These are phyloP conservation scores for Raja brachyura DNA, from an alignment of 2,113 vertebrate species.

Conservation along the genomic window DNA sequence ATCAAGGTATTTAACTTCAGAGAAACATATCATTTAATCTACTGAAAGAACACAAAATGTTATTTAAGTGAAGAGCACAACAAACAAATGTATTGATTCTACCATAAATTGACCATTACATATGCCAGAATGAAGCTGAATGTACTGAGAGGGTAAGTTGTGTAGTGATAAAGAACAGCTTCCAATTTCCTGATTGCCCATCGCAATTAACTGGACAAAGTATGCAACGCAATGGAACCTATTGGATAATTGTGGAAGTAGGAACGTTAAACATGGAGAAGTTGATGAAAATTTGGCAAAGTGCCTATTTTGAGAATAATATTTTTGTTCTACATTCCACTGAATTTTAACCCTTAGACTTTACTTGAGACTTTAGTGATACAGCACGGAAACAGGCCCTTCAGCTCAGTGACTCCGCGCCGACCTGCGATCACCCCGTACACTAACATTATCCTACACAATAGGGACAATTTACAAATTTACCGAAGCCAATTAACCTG, in stretches of 20 bases:
- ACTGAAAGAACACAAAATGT: not conserved
- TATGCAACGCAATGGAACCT: not conserved
- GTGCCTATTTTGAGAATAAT: not conserved
- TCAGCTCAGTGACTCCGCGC: no score
- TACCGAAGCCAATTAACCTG: no score
- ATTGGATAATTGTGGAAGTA: not conserved
- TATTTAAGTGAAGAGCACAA: not conserved
- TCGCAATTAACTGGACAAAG: not conserved
- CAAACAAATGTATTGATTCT: no score
- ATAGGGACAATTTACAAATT: no score
- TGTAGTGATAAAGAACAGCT: not conserved
- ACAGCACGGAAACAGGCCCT: no score
- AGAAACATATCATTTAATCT: not conserved
- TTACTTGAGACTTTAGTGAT: no score
- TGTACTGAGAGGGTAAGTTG: not conserved
- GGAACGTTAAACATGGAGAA: not conserved
- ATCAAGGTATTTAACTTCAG: not conserved
- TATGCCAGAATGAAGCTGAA: not conserved
- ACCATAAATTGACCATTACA: not conserved
- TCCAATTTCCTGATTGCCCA: not conserved
- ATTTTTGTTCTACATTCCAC: not conserved
- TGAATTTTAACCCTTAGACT: no score
- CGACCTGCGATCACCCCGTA: no score
- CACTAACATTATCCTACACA: no score
- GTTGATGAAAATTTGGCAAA: not conserved